Evolutionary conservation across 2,113 vertebrate genomes (phyloP).

Genomic region (Strix aluco): DNA sequence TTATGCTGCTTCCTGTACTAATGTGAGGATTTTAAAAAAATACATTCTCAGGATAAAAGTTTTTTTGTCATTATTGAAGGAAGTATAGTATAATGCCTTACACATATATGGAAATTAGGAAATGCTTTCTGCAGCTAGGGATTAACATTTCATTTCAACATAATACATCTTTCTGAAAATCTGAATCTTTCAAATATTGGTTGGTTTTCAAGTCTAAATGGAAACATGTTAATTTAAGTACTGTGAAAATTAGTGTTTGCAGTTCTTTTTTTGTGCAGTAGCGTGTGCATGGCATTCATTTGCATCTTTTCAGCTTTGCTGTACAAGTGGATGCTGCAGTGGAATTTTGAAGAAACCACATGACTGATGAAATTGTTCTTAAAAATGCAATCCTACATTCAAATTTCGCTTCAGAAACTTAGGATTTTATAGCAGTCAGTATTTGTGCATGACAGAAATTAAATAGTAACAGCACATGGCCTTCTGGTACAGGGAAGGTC

Average conservation of each 20-base stretch:
- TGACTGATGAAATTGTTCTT: not conserved
- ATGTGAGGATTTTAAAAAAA: not conserved
- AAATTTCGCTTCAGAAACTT: not conserved
- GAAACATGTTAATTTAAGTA: conserved; percentile 18
- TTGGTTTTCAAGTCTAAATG: not conserved
- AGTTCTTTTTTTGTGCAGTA: not conserved
- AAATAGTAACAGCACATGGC: not conserved
- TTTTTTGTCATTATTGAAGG: not conserved
- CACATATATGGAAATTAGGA: not conserved
- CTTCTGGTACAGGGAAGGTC: not conserved
- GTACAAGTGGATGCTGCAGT: not conserved
- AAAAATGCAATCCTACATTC: not conserved
- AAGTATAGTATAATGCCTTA: not conserved
- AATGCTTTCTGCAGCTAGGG: not conserved
- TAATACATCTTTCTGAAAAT: not conserved
- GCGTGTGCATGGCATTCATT: not conserved
- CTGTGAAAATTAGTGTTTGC: conserved; percentile 26
- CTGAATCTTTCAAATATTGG: not conserved
- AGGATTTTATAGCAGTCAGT: not conserved
- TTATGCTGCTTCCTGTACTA: not conserved
- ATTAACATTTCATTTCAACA: not conserved
- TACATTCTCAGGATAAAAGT: not conserved
- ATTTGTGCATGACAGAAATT: not conserved
- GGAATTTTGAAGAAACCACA: not conserved
- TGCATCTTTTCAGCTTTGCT: conserved; percentile 3